Base-by-base conservation (phyloP, 2,888 invertebrate species). In the Siphlonurus alternatus region DNA sequence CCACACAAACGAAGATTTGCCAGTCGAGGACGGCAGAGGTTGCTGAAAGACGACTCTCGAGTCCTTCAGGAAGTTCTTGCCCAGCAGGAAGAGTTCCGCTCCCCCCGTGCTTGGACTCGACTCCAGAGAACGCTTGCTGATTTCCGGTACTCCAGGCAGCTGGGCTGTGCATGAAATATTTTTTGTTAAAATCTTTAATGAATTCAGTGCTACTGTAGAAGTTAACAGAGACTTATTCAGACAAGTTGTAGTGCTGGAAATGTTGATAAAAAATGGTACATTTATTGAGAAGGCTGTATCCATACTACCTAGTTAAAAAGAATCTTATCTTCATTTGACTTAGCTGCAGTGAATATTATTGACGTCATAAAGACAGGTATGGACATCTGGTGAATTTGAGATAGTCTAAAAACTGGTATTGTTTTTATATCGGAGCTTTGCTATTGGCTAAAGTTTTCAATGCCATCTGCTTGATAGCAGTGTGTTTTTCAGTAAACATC, bases 61-160 rank as follows among this genome's bases (percentile, higher is more conserved):
- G 76, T 93, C 93, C 77, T 93, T 93, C 60, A 92, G 81, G 75
- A 93, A 93, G 76, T 93, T 93, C 77, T 93, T 93, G 51, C 93
- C 93, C 66, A 93, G 82, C 59, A 93, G 86, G 76, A 92, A 93
- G 62, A 93, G 78, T 75, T 93, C 93, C 66, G 87, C 75, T 1
- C 92, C 92, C 5, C 93, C 93, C 62, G 81, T 81, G 2, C 86
- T 88, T 5, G 88, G 86, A 72, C 88, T 87, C 23, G 89, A 86
- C 24, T 85, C 84, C 10, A 92, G 75, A 0, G 93, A 93, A 75
- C 92, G 93, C 74, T 92, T 91, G 73, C 89, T 89, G 67, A 93
- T 93, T 78, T 93, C 93, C 18, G 93, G 93, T 63, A 92, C 85
- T 64, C 93, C 93, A 1, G 93, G 93, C 18, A 93, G 93, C 79